A percentile compares a stretch with the other conserved stretches of the same genome.
Conservation (phyloP, 1,140 invertebrate genomes). For the honey bee (Apis mellifera) region DNA sequence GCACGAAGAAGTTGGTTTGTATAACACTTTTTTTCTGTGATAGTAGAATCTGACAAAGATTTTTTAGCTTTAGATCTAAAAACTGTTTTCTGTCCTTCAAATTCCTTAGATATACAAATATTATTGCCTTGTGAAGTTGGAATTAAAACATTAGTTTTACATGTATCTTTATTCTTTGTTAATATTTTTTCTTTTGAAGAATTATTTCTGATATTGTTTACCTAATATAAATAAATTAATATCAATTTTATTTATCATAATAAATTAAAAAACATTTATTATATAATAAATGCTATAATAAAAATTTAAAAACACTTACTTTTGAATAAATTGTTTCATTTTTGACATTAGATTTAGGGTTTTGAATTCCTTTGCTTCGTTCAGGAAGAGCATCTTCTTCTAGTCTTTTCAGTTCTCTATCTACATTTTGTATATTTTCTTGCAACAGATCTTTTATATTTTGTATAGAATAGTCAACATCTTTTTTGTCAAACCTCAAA, state of each 20-base stretch:
- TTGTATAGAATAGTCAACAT: conserved; percentile 34
- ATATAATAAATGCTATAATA: background rate
- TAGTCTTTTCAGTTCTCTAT: conserved; percentile 68
- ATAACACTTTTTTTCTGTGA: conserved; percentile 59
- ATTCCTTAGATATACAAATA: conserved; percentile 24
- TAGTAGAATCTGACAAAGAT: conserved; percentile 64
- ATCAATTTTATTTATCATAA: background rate
- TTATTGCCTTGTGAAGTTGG: conserved; percentile 64
- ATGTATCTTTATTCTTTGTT: conserved; percentile 44
- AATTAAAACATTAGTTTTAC: conserved; percentile 59
- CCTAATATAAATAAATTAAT: conserved; percentile 36
- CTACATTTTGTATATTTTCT: conserved; percentile 63
- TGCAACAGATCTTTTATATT: conserved; percentile 46
- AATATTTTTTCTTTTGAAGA: conserved; percentile 35
- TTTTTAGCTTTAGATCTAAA: conserved; percentile 54
- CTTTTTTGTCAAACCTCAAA: conserved; percentile 6
- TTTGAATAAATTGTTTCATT: conserved; percentile 20
- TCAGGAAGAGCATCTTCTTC: conserved; percentile 66
- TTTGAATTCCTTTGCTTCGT: conserved; percentile 37
- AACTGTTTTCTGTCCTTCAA: conserved; percentile 41
- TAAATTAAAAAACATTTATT: background rate
- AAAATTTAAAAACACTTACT: conserved; percentile 27
- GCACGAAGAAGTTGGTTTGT: conserved; percentile 53
- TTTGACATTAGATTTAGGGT: conserved; percentile 13
- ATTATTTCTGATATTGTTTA: conserved; percentile 20